A percentile compares a stretch with the other conserved stretches of the same genome.
phyloP scores from a whole-genome alignment of 2,113 vertebrate species.

The Actenoides hombroni region DNA sequence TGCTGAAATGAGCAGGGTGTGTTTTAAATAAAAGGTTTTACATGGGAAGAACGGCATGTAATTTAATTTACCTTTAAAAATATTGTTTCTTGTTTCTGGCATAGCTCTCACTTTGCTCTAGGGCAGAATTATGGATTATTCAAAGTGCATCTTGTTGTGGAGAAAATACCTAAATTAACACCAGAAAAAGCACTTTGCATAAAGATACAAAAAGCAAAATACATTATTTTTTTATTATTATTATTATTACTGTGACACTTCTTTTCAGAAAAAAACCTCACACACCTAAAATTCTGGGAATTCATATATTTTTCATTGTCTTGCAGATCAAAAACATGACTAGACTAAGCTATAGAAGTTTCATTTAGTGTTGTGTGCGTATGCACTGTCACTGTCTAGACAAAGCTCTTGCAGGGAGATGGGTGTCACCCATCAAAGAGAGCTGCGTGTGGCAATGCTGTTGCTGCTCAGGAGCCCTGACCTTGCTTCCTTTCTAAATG shows the following conservation, averaged over 20 bases:
- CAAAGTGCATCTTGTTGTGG: neutral
- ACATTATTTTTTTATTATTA: neutral
- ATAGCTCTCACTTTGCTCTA: neutral
- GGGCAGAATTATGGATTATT: neutral
- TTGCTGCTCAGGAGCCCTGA: neutral
- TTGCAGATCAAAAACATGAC: slow-evolving; percentile 1
- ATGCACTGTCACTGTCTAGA: neutral
- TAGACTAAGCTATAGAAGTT: neutral
- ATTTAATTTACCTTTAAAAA: slow-evolving; percentile 20
- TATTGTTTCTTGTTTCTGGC: neutral
- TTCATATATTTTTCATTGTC: slow-evolving; percentile 42
- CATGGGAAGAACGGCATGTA: neutral
- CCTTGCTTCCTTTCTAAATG: neutral
- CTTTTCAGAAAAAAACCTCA: neutral
- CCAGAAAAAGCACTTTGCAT: neutral
- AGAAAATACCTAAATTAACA: neutral
- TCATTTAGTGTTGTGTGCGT: neutral
- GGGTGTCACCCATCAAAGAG: neutral
- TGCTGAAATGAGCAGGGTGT: neutral
- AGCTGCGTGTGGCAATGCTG: neutral
- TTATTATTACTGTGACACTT: neutral
- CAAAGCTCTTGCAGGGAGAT: neutral
- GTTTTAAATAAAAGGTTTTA: neutral
- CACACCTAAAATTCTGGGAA: neutral
- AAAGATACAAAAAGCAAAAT: neutral